These are phyloP conservation scores for Macrotrachela quadricornifera DNA, from an alignment of 1,140 invertebrate species.

Conservation along the genomic window DNA sequence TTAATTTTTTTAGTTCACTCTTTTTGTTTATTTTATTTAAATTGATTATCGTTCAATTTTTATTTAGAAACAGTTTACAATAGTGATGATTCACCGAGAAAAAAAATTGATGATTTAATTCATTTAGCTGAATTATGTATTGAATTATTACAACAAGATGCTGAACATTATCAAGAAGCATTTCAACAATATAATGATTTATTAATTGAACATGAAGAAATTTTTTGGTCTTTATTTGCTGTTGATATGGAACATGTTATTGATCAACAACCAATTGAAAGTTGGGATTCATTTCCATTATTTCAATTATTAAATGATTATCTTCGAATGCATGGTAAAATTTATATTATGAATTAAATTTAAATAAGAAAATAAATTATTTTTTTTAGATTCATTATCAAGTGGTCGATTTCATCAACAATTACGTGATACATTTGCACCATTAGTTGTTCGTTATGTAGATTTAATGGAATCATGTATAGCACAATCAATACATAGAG, in stretches of 20 bases:
- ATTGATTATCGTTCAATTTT: no score
- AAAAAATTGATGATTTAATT: conserved; percentile 81
- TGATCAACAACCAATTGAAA: conserved; percentile 70
- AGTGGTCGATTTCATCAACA: conserved; percentile 92
- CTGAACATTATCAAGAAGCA: conserved; percentile 95
- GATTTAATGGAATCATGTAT: conserved; percentile 99
- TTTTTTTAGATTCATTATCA: conserved; percentile 62
- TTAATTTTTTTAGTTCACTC: no score
- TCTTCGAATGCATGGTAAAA: conserved; percentile 70
- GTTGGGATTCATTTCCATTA: conserved; percentile 95
- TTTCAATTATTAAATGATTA: conserved; percentile 98
- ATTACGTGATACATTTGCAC: conserved; percentile 82
- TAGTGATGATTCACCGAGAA: conserved; percentile 19
- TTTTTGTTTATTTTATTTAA: no score
- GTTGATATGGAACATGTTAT: conserved; percentile 97
- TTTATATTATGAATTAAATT: neutral
- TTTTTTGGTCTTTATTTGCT: conserved; percentile 97
- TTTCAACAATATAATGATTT: conserved; percentile 40
- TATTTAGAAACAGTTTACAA: conserved; percentile 16
- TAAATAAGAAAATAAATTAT: neutral
- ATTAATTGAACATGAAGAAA: conserved; percentile 93
- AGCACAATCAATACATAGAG: conserved; percentile 91
- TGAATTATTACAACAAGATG: conserved; percentile 90
- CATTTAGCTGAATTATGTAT: conserved; percentile 91
- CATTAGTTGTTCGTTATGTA: conserved; percentile 85